Base-by-base conservation (phyloP, 1,140 invertebrate species). In the Agrilus planipennis region DNA sequence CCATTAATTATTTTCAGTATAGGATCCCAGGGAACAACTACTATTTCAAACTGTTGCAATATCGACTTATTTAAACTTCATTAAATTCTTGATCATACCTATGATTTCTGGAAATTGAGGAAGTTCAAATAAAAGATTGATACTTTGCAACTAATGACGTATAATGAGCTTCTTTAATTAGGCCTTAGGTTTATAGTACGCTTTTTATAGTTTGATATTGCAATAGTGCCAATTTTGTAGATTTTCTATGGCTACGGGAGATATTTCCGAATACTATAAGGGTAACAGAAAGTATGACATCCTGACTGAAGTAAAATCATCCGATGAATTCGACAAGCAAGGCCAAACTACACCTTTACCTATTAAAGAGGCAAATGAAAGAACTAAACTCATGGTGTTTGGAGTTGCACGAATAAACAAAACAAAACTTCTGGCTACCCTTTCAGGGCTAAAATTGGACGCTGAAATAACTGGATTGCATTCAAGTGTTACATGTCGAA, bases 401-500 rank as follows among this genome's bases (percentile, higher is more conserved):
- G 70, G 89, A 2, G 81, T 87, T n/a, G 81, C 79, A 11, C 81
- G 84, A 58, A 89, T 95, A 34, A 84, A 91, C 50, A 75, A 86
- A 40, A 90, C 89, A 0, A 73, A 86, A 21, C 64, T 95, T 4
- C 64, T 92, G 42, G 92, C 92, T 0, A 89, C 90, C 3, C 63
- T 97, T 1, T 93, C 89, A 55, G 91, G 91, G 0, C 67, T 96
- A 11, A 94, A 95, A 62, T 66, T 94, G 19, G 88, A 93, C 58
- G 87, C 87, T 7, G 86, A 91, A 62, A 81, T 92, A 30, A 83
- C 79, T 11, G 85, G 79, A 54, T 70, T 92, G 12, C 84, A 91
- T 53, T 77, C 80, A 0, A 81, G 77, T 47, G 61, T 83, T 36
- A 80, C 79, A 0, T 84, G 82, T 51, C 41, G 85, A 15, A 86